Evolutionary conservation across 2,113 vertebrate genomes (phyloP).

Genomic region (Callocephalon fimbriatum): DNA sequence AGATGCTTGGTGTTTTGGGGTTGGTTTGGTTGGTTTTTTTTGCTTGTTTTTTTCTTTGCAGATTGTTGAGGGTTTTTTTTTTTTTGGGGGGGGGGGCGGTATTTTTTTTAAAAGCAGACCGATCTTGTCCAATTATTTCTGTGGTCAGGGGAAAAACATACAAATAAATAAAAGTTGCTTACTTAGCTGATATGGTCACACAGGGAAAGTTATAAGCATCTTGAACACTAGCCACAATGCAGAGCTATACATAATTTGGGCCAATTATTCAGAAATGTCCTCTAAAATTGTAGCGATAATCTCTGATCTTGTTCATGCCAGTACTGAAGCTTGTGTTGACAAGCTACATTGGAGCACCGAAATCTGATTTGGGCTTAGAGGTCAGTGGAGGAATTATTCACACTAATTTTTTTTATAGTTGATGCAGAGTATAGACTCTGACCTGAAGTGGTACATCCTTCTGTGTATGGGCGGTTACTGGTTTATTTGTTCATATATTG

Average conservation of each 20-base stretch:
- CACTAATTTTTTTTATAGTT: not conserved
- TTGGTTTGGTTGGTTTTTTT: not conserved
- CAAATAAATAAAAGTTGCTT: not conserved
- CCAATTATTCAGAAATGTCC: not conserved
- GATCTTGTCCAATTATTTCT: not conserved
- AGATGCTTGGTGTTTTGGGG: not conserved
- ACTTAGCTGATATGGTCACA: not conserved
- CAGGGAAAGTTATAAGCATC: not conserved
- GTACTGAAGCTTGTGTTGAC: not conserved
- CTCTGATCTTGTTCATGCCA: not conserved
- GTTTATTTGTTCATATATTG: not conserved
- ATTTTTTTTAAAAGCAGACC: not conserved
- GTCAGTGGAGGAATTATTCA: not conserved
- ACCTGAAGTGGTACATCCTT: not conserved
- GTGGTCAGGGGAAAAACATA: not conserved
- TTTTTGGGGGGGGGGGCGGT: not conserved
- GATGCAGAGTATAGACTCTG: not conserved
- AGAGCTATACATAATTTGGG: not conserved
- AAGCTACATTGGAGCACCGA: not conserved
- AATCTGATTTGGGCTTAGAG: not conserved
- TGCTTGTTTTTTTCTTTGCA: not conserved
- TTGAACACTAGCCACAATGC: not conserved
- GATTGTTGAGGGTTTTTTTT: not conserved
- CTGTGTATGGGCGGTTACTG: not conserved
- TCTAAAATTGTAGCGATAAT: not conserved